These are phyloP conservation scores for Argopecten irradians DNA, from an alignment of 1,140 invertebrate genomes.

Conservation along the genomic window DNA sequence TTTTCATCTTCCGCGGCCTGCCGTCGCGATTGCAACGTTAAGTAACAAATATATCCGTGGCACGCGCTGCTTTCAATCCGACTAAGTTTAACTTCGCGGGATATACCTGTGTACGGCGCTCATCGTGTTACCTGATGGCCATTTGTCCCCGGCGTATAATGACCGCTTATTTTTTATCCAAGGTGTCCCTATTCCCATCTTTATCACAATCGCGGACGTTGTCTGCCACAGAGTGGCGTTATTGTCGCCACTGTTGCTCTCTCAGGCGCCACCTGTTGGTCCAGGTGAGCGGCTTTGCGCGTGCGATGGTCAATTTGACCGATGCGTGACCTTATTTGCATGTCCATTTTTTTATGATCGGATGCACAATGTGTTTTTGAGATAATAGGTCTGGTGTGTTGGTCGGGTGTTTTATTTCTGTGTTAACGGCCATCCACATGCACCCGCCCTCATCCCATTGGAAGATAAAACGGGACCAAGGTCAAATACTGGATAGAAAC, in stretches of 20 bases:
- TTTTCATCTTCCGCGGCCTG: not conserved
- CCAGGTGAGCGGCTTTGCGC: not conserved
- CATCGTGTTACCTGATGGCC: not conserved
- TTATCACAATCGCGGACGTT: not conserved
- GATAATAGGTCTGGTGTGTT: not conserved
- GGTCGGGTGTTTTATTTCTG: not conserved
- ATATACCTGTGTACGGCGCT: not conserved
- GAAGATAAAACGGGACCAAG: not conserved
- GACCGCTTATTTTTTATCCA: not conserved
- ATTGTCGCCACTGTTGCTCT: not conserved
- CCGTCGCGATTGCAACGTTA: not conserved
- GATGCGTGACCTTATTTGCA: slow-evolving; percentile 8
- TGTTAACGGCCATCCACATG: not conserved
- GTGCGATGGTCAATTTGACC: slow-evolving; percentile 12
- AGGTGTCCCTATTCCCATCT: not conserved
- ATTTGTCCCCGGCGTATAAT: not conserved
- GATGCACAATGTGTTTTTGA: slow-evolving; percentile 2
- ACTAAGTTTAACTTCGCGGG: not conserved
- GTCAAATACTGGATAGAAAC: not conserved
- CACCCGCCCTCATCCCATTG: not conserved
- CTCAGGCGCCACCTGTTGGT: slow-evolving; percentile 4
- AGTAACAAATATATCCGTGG: not conserved
- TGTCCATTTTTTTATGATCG: slow-evolving; percentile 7
- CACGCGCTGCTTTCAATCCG: not conserved
- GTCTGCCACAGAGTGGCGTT: not conserved